Evolutionary conservation across 2,888 invertebrate genomes (phyloP).

Genomic region (Pherbina coryleti): DNA sequence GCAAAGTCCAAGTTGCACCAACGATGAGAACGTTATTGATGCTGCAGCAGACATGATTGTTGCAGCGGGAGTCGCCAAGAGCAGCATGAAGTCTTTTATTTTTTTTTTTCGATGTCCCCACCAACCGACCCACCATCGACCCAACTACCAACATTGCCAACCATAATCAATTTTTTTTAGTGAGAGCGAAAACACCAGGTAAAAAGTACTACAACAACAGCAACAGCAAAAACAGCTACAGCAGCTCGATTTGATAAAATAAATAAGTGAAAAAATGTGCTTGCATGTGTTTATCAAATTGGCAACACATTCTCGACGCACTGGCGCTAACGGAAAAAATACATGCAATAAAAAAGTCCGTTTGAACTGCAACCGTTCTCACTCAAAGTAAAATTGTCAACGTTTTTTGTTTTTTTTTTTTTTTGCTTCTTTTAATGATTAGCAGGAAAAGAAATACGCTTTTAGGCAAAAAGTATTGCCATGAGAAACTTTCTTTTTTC

Average conservation of each 20-base stretch:
- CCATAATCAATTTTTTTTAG: slow-evolving; percentile 29
- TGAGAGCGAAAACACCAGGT: neutral
- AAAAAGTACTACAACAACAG: neutral
- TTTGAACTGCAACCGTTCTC: neutral
- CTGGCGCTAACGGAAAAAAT: neutral
- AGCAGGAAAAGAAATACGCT: too few species aligned
- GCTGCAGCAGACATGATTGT: neutral
- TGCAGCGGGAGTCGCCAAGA: neutral
- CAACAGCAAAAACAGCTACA: neutral
- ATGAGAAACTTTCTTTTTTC: too few species aligned
- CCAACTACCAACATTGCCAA: neutral
- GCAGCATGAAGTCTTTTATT: neutral
- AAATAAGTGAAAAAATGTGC: neutral
- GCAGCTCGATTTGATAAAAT: neutral
- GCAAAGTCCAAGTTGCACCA: neutral
- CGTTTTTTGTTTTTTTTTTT: too few species aligned
- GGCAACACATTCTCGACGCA: neutral
- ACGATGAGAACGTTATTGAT: neutral
- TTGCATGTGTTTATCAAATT: slow-evolving; percentile 15
- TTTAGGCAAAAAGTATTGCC: too few species aligned
- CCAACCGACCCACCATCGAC: neutral
- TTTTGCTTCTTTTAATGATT: too few species aligned
- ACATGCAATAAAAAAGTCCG: neutral
- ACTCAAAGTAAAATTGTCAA: neutral
- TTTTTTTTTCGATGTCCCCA: neutral